Base-by-base conservation (phyloP, 2,888 invertebrate genomes). In the Ophion ellenae region DNA sequence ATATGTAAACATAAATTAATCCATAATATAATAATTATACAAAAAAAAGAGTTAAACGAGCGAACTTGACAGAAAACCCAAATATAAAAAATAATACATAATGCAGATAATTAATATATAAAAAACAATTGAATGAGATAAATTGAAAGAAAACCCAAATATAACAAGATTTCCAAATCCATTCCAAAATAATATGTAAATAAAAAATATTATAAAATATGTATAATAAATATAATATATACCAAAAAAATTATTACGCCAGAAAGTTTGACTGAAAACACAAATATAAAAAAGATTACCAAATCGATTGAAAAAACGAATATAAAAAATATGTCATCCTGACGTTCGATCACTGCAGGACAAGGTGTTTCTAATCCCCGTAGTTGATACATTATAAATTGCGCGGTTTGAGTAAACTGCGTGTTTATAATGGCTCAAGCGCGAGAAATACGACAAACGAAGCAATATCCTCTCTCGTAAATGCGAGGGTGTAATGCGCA, bases 381-480 rank as follows among this genome's bases (percentile, higher is more conserved):
- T 57, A 74, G 63, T 83, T 75, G 83, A 59, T 74, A 81, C 78
- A 83, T 57, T 20, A 74, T 78, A 78, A 81, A 81, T 81, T 75
- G 81, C 32, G 63, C 71, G 64, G 70, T 75, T 78, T 66, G 66
- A 84, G 86, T 81, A 84, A 86, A 86, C 75, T 84, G 78, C 81
- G 81, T 81, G 77, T 74, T 24, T 85, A 63, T 79, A 76, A 86
- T 81, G 67, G 59, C 40, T 10, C 73, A 67, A 67, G 61, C 67
- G 73, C 59, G 86, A 81, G 75, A 75, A 78, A 78, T 63, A 84
- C 59, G 40, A 66, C 81, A 83, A 78, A 81, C 86, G 86, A 84
- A 81, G 86, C 86, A 86, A 86, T 86, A 84, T 81, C 75, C 84
- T 75, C 73, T 75, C 69, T 80, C 77, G 71, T 71, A 76, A 76